phyloP scores from a whole-genome alignment of 2,113 vertebrate species.

The Diphyllodes magnificus region DNA sequence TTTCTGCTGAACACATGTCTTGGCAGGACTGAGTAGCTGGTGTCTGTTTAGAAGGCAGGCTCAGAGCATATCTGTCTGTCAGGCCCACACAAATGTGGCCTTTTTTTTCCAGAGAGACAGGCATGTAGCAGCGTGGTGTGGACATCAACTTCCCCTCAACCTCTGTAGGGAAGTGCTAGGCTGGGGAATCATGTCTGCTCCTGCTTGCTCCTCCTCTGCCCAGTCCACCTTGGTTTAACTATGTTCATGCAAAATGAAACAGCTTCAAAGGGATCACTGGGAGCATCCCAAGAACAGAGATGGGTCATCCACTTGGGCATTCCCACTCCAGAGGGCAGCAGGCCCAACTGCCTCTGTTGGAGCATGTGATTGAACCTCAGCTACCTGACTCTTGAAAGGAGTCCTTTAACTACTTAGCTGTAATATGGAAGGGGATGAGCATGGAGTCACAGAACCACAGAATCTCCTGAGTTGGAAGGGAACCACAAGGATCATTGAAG shows the following conservation, averaged over 20 bases:
- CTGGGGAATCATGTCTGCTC: background rate
- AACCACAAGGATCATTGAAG: background rate
- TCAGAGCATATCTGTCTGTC: background rate
- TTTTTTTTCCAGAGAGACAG: background rate
- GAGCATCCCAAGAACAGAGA: background rate
- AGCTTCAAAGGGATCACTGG: background rate
- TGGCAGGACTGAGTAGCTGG: background rate
- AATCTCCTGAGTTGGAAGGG: background rate
- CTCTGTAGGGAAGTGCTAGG: background rate
- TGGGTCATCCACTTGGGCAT: background rate
- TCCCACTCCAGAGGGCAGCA: background rate
- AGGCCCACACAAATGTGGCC: background rate
- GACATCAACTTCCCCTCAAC: accelerated
- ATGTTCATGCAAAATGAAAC: background rate
- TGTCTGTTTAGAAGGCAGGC: background rate
- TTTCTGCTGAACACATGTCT: background rate
- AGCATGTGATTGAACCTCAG: background rate
- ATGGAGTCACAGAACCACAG: background rate
- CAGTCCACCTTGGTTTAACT: background rate
- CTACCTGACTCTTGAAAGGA: background rate
- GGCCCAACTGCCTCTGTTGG: background rate
- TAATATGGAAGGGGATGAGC: background rate
- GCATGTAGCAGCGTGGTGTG: background rate
- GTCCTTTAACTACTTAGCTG: background rate
- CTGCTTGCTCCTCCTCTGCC: background rate